These are phyloP conservation scores for Drosophila yakuba DNA, from an alignment of 1,140 invertebrate species.

Conservation along the genomic window DNA sequence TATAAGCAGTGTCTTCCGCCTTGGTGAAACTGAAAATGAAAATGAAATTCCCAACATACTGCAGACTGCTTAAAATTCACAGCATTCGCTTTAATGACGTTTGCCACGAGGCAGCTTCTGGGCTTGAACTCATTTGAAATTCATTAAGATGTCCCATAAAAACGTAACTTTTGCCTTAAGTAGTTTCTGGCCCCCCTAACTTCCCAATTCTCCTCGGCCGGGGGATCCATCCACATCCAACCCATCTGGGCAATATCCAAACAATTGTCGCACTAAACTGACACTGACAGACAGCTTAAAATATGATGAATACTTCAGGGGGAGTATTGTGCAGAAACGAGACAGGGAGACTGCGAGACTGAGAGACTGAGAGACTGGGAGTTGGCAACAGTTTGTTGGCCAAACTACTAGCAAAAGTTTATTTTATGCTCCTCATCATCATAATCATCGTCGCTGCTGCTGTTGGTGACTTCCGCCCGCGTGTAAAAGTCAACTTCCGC, in stretches of 20 bases:
- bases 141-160: constrained; percentile 67
- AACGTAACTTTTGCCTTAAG: constrained; percentile 59
- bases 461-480: constrained; percentile 56
- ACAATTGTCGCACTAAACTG: constrained; percentile 71
- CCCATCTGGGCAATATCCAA: constrained; percentile 51
- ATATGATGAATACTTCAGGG: constrained; percentile 54
- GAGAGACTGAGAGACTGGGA: constrained; percentile 10
- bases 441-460: constrained; percentile 29
- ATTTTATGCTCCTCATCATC: constrained; percentile 48
- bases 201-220: too few species aligned
- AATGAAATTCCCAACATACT: constrained; percentile 41
- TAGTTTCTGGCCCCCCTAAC: constrained; percentile 9
- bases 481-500: constrained; percentile 71
- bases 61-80: constrained; percentile 63
- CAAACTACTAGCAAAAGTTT: constrained; percentile 66
- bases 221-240: too few species aligned
- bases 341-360: not conserved
- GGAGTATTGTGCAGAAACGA: not conserved
- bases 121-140: constrained; percentile 68
- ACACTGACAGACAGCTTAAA: constrained; percentile 58
- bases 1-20: constrained; percentile 37
- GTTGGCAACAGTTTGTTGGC: constrained; percentile 63
- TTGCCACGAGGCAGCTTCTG: constrained; percentile 47
- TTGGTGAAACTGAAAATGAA: constrained; percentile 8
- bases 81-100: constrained; percentile 58